phyloP scores from a whole-genome alignment of 2,888 invertebrate genomes.

The Drosophila prostipennis region DNA sequence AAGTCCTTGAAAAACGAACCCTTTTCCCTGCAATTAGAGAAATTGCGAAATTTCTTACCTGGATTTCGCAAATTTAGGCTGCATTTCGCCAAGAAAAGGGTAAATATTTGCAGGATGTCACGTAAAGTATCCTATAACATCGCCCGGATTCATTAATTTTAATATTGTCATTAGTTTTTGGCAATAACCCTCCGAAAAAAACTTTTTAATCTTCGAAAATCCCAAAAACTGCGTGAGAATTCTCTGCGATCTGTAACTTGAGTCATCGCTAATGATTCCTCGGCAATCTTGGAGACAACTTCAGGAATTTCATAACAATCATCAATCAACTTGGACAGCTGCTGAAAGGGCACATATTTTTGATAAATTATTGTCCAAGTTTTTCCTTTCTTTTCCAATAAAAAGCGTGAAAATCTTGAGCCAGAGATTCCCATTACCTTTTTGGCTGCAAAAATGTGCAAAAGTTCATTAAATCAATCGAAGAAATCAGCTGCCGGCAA shows the following conservation, averaged over 20 bases:
- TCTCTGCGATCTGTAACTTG: conserved; percentile 59
- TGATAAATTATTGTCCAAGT: conserved; percentile 64
- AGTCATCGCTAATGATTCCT: conserved; percentile 64
- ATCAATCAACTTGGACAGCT: conserved; percentile 69
- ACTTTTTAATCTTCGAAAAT: conserved; percentile 26
- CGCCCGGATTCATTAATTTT: conserved; percentile 80
- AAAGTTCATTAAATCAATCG: conserved; percentile 56
- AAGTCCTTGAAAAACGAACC: conserved; percentile 41
- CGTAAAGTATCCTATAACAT: conserved; percentile 59
- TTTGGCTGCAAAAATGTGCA: conserved; percentile 24
- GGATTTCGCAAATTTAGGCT: conserved; percentile 45
- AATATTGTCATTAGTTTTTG: conserved; percentile 80
- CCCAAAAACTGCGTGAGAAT: conserved; percentile 67
- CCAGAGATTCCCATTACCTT: conserved; percentile 28
- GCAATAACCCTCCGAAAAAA: conserved; percentile 28
- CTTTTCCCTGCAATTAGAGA: conserved; percentile 36
- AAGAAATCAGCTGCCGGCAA: conserved; percentile 60
- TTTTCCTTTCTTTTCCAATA: conserved; percentile 42
- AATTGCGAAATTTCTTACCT: conserved; percentile 53
- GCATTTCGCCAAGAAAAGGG: conserved; percentile 55
- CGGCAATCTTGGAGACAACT: conserved; percentile 23
- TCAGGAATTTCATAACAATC: conserved; percentile 51
- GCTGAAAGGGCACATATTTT: conserved; percentile 67
- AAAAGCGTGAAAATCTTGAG: conserved; percentile 58
- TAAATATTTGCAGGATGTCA: conserved; percentile 56